These are phyloP conservation scores for Valencia hispanica DNA, from an alignment of 2,797 vertebrate genomes.

Conservation along the genomic window DNA sequence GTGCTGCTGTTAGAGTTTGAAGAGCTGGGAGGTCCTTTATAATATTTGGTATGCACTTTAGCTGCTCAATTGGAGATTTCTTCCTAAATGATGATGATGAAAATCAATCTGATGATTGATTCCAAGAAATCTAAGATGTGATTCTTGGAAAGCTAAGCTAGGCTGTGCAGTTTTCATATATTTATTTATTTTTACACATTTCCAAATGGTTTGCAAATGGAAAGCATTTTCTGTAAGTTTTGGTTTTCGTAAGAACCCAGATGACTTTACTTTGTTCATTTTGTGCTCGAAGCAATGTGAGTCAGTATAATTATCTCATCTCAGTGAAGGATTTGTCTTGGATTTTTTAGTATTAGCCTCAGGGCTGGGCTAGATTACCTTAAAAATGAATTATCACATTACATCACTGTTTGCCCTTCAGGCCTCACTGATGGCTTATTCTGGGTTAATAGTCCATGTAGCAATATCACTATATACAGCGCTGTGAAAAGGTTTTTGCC, in stretches of 20 bases:
- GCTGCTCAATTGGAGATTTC: background rate
- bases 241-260: background rate
- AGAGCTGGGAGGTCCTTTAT: slow-evolving; percentile 1
- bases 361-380: slow-evolving; percentile 28
- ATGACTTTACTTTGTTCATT: slow-evolving; percentile 3
- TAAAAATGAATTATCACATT: slow-evolving; percentile 39
- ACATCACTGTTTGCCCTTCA: slow-evolving; percentile 33
- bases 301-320: slow-evolving; percentile 34
- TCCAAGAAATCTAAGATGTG: background rate
- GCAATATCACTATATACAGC: slow-evolving; percentile 14
- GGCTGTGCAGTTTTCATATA: background rate
- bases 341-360: slow-evolving; percentile 23
- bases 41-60: background rate
- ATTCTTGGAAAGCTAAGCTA: background rate
- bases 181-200: background rate
- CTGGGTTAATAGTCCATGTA: slow-evolving; percentile 11
- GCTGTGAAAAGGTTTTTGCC: background rate
- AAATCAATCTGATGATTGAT: background rate
- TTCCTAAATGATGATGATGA: background rate
- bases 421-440: slow-evolving; percentile 9
- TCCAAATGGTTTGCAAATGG: background rate
- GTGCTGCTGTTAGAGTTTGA: slow-evolving; percentile 5
- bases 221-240: background rate
- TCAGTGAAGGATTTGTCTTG: slow-evolving; percentile 21
- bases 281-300: slow-evolving; percentile 18